A percentile compares a stretch with the other conserved stretches of the same genome.
These are phyloP conservation scores for Shinisaurus crocodilurus DNA, from an alignment of 2,113 vertebrate species.

Conservation along the genomic window DNA sequence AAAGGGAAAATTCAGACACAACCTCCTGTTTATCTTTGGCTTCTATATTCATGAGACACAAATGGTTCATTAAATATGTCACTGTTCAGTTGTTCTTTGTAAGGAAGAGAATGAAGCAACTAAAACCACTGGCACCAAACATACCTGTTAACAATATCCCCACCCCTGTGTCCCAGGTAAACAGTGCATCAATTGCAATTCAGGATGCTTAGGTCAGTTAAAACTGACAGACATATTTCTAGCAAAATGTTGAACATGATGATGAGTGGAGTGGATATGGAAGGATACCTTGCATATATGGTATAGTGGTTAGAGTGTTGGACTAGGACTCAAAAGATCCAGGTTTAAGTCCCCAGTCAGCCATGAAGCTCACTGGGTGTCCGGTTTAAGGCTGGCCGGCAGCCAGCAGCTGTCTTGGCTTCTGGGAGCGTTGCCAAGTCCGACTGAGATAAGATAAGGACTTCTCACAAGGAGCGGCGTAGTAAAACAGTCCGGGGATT, in stretches of 20 bases:
- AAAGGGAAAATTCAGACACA: neutral
- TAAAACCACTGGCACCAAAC: neutral
- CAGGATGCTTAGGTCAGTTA: slow-evolving; percentile 1
- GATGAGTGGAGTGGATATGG: neutral
- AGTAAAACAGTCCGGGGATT: no score
- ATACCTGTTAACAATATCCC: neutral
- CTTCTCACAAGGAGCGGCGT: no score
- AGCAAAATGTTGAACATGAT: neutral
- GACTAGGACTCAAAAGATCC: no score
- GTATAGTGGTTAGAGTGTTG: no score
- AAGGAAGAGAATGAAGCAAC: slow-evolving; percentile 9
- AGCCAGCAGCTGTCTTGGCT: no score
- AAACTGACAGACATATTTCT: neutral
- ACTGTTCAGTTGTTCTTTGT: neutral
- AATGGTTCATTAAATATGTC: neutral
- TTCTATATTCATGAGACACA: slow-evolving; percentile 1
- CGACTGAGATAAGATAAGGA: no score
- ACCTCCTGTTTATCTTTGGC: slow-evolving; percentile 3
- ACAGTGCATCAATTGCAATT: neutral
- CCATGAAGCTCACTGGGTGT: no score
- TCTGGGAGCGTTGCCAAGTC: no score
- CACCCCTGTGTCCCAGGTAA: neutral
- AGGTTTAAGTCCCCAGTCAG: no score
- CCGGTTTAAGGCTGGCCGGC: no score
- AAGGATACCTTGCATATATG: neutral